Evolutionary conservation across 2,797 vertebrate species (phyloP).

Genomic region (Brotula barbata): DNA sequence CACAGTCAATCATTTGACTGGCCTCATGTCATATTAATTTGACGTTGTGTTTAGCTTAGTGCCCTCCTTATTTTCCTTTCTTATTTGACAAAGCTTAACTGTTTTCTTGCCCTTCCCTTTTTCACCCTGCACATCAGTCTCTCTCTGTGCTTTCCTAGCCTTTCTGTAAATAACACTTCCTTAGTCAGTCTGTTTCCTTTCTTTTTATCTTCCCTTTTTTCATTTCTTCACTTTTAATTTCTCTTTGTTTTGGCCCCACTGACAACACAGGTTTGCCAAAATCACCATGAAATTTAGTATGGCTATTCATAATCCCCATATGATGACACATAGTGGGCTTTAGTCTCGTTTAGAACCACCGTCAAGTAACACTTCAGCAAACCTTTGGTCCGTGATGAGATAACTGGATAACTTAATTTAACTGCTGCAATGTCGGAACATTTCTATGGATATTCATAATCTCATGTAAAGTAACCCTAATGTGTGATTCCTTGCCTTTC

Average conservation of each 20-base stretch:
- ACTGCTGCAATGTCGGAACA: slow-evolving; percentile 14
- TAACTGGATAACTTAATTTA: slow-evolving; percentile 34
- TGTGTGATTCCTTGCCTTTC: no score
- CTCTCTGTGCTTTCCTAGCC: background rate
- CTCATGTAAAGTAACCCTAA: background rate
- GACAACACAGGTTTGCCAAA: background rate
- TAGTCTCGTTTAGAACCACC: background rate
- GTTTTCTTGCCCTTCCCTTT: background rate
- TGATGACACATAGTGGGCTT: background rate
- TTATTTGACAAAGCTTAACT: background rate
- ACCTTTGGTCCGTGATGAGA: slow-evolving; percentile 9
- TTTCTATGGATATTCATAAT: slow-evolving; percentile 9
- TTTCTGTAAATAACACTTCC: slow-evolving; percentile 12
- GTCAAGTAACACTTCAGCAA: slow-evolving; percentile 9
- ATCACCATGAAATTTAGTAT: background rate
- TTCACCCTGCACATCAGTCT: background rate
- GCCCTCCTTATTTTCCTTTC: slow-evolving; percentile 1
- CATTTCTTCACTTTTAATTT: background rate
- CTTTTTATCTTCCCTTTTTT: background rate
- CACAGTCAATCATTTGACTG: slow-evolving; percentile 11
- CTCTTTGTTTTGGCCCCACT: background rate
- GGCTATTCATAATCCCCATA: slow-evolving; percentile 23
- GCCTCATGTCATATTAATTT: background rate
- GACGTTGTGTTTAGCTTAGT: slow-evolving; percentile 1
- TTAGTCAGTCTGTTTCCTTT: slow-evolving; percentile 3